These are phyloP conservation scores for Cetoscarus ocellatus DNA, from an alignment of 2,797 vertebrate genomes.

Conservation along the genomic window DNA sequence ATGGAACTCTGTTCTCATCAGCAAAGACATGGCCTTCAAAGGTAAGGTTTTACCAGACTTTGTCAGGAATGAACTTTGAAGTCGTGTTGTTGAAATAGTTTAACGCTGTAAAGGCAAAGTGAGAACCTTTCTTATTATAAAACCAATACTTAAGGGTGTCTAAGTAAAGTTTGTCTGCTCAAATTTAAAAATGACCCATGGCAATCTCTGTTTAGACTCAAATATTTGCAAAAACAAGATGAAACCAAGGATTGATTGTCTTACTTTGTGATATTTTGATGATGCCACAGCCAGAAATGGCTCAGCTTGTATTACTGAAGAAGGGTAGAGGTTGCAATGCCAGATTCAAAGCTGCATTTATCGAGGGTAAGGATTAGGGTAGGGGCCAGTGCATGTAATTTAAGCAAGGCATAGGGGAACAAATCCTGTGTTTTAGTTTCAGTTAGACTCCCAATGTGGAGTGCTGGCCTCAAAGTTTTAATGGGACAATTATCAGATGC, in stretches of 20 bases:
- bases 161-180: background rate
- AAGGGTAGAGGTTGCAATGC: slow-evolving; percentile 3
- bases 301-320: background rate
- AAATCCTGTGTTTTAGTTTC: too few relatives aligned
- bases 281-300: background rate
- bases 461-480: slow-evolving; percentile 49
- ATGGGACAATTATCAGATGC: slow-evolving; percentile 56
- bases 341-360: background rate
- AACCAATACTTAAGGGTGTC: background rate
- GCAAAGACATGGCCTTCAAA: background rate
- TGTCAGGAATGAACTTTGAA: background rate
- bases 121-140: background rate
- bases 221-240: background rate
- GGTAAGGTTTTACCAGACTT: background rate
- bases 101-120: background rate
- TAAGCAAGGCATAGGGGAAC: background rate
- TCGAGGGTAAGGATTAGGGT: too few relatives aligned
- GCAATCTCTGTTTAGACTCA: too few relatives aligned
- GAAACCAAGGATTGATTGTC: background rate
- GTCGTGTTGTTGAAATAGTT: background rate
- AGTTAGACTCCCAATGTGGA: slow-evolving; percentile 5
- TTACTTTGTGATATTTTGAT: background rate
- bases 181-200: background rate
- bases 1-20: slow-evolving; percentile 1
- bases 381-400: too few relatives aligned